Conservation (phyloP, 2,113 vertebrate genomes). For the Acrocephalus arundinaceus region DNA sequence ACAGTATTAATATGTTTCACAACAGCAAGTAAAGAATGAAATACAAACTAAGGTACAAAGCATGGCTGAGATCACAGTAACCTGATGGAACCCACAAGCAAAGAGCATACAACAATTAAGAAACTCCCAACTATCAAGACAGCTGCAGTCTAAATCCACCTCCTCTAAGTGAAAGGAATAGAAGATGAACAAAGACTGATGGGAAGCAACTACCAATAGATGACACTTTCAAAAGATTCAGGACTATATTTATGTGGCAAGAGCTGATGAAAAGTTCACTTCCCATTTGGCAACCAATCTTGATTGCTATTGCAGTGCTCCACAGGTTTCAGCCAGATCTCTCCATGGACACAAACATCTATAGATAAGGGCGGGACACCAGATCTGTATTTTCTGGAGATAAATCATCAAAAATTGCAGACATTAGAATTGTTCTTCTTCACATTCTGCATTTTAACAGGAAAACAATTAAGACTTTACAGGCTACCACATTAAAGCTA, state of each 20-base stretch:
- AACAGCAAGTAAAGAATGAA: neutral
- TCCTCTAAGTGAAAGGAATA: neutral
- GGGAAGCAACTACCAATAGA: neutral
- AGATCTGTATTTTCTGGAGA: neutral
- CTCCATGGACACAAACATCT: neutral
- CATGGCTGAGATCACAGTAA: neutral
- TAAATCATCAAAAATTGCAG: neutral
- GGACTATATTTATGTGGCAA: neutral
- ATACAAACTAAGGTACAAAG: constrained; percentile 2
- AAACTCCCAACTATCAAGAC: neutral
- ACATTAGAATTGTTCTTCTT: neutral
- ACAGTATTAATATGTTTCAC: neutral
- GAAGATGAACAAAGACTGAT: neutral
- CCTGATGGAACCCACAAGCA: neutral
- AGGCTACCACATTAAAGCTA: neutral
- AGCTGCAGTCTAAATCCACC: constrained; percentile 29
- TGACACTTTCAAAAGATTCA: neutral
- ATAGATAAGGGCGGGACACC: accelerated
- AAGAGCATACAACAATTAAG: neutral
- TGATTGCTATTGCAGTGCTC: neutral
- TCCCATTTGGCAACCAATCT: neutral
- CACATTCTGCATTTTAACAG: neutral
- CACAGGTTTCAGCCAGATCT: neutral
- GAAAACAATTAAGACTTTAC: neutral
- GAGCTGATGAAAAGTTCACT: neutral